Base-by-base conservation (phyloP, 2,888 invertebrate species). In the Osmoderma eremita region DNA sequence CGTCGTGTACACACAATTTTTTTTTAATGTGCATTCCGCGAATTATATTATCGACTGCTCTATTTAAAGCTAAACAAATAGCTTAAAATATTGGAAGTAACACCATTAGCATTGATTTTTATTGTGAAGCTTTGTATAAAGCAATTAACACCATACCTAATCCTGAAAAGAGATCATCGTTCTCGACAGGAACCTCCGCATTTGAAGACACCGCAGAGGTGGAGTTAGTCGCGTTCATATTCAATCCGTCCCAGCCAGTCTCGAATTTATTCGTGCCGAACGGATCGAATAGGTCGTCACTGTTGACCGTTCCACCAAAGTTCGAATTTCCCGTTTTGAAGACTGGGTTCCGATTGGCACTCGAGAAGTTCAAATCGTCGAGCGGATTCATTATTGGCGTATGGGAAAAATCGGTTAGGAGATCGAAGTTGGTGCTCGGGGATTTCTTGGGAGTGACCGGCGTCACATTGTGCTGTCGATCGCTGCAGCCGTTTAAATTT, bases 131-230 rank as follows among this genome's bases (percentile, higher is more conserved):
- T 24, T 18, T 18, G 24, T 6, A 30, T 18, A 17, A n/a, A n/a
- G n/a, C 30, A 5, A 30, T 1, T 8, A 2, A 30, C 10, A 45
- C 13, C 3, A 36, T 48, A 67, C 67, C 67, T 24, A 67, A 58
- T 49, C 91, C 92, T 1, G 91, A 89, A 79, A 93, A 93, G 3
- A 93, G 91, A 80, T 93, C 93, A 71, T 83, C 83, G 70, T 84
- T 77, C 69, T 84, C 71, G 6, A 73, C 86, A 1, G 63, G 22
- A 38, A 17, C 76, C 77, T 85, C 74, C 77, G 86, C 81, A 75
- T 86, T 83, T 78, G 87, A 72, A 81, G 86, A 79, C 63, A 78
- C 63, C 38, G 73, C 83, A 84, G n/a, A 83, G 79, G 72, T 83
- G 83, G 63, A 83, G 70, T 79, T 51, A 78, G 45, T 70, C 15